Evolutionary conservation across 2,113 vertebrate species (phyloP).

Genomic region (Propithecus coquereli): DNA sequence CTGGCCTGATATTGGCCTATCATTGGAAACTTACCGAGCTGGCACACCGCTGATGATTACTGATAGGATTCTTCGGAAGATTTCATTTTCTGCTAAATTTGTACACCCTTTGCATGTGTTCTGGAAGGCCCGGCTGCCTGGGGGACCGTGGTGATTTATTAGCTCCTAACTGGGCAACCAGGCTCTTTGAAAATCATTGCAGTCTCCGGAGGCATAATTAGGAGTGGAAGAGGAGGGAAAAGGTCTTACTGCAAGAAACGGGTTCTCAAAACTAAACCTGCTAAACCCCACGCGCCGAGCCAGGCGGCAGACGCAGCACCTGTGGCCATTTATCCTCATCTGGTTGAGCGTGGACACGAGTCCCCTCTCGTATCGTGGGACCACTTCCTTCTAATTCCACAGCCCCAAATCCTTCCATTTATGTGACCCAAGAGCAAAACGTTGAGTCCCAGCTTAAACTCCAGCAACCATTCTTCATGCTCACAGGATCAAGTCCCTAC

Average conservation of each 20-base stretch:
- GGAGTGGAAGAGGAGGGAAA: neutral
- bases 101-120: neutral
- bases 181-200: constrained; percentile 44
- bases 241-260: neutral
- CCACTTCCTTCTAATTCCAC: neutral
- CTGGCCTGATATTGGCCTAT: neutral
- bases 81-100: constrained; percentile 10
- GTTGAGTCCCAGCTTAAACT: neutral
- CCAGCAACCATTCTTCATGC: neutral
- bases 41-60: neutral
- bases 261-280: neutral
- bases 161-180: constrained; percentile 35
- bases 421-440: neutral
- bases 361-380: neutral
- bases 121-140: constrained; percentile 37
- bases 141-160: constrained; percentile 55
- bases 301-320: neutral
- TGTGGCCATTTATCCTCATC: neutral
- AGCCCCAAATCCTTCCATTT: neutral
- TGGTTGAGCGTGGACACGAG: neutral
- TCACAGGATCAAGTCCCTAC: neutral
- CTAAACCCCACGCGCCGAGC: neutral
- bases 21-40: neutral
- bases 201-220: constrained; percentile 66
- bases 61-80: neutral